Conservation (phyloP, 2,113 vertebrate species). For the Haemorhous mexicanus region DNA sequence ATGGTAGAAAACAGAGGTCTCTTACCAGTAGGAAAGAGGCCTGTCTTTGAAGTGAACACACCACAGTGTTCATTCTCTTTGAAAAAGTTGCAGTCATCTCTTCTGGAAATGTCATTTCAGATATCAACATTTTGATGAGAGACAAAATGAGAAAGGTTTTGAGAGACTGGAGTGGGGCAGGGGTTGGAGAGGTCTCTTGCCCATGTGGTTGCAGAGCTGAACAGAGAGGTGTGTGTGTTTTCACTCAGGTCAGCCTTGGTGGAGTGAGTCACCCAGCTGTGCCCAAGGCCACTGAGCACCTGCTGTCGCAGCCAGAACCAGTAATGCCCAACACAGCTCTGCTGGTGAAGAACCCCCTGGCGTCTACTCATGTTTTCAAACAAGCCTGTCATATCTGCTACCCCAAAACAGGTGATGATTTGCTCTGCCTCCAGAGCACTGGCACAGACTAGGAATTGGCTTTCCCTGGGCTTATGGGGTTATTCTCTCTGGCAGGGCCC, state of each 20-base stretch:
- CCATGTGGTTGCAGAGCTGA: background rate
- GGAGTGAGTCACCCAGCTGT: slow-evolving; percentile 31
- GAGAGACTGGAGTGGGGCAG: background rate
- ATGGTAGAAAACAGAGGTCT: background rate
- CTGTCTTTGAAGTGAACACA: background rate
- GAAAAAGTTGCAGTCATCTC: background rate
- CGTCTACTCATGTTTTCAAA: slow-evolving; percentile 87
- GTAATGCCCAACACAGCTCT: slow-evolving; percentile 80
- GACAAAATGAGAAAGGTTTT: background rate
- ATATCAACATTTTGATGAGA: background rate
- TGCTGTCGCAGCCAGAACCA: slow-evolving; percentile 58
- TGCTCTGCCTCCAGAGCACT: background rate
- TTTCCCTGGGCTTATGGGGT: background rate
- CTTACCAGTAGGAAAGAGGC: background rate
- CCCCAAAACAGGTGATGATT: slow-evolving; percentile 86
- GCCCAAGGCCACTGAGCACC: slow-evolving; percentile 23
- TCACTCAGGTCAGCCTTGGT: slow-evolving; percentile 30
- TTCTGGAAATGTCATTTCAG: background rate
- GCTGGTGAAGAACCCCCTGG: slow-evolving; percentile 89
- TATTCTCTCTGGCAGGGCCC: slow-evolving; percentile 68
- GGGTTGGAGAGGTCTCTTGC: background rate
- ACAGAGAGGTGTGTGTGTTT: background rate
- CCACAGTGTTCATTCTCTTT: background rate
- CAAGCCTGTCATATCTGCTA: slow-evolving; percentile 90
- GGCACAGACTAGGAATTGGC: background rate